Conservation (phyloP, 2,113 vertebrate genomes). For the Tragulus kanchil region DNA sequence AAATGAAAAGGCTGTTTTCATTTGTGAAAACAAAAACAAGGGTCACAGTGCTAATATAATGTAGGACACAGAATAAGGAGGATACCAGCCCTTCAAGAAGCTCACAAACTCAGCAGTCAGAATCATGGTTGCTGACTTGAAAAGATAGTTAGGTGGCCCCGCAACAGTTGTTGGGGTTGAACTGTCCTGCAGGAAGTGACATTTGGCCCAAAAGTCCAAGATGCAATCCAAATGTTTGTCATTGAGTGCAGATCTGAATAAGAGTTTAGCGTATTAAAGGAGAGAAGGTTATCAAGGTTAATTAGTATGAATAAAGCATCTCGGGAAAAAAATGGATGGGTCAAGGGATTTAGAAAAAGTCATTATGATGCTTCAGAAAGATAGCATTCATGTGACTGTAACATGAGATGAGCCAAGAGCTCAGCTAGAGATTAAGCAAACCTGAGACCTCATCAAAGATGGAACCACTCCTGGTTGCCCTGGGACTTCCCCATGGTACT, state of each 20-base stretch:
- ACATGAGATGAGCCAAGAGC: neutral
- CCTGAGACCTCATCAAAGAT: conserved; percentile 35
- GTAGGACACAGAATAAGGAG: neutral
- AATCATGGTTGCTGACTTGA: neutral
- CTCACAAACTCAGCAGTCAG: conserved; percentile 5
- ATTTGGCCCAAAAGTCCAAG: conserved; percentile 36
- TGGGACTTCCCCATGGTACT: neutral
- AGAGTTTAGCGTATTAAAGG: conserved; percentile 19
- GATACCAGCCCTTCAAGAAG: conserved; percentile 4
- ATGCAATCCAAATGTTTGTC: conserved; percentile 19
- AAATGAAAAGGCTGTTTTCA: conserved; percentile 48
- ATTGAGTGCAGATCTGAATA: neutral
- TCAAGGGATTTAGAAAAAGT: neutral
- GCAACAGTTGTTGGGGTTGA: neutral
- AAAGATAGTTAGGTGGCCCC: neutral
- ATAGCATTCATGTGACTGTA: neutral
- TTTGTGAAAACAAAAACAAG: conserved; percentile 26
- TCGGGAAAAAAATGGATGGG: neutral
- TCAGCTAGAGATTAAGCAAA: conserved; percentile 26
- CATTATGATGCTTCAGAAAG: conserved; percentile 29
- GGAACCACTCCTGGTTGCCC: neutral
- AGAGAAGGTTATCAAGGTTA: conserved; percentile 11
- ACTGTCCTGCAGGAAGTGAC: neutral
- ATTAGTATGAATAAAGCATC: conserved; percentile 10
- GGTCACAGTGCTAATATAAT: neutral